A percentile compares a stretch with the other conserved stretches of the same genome.
Evolutionary conservation across 1,140 invertebrate genomes (phyloP).

Genomic region (Ips typographus): DNA sequence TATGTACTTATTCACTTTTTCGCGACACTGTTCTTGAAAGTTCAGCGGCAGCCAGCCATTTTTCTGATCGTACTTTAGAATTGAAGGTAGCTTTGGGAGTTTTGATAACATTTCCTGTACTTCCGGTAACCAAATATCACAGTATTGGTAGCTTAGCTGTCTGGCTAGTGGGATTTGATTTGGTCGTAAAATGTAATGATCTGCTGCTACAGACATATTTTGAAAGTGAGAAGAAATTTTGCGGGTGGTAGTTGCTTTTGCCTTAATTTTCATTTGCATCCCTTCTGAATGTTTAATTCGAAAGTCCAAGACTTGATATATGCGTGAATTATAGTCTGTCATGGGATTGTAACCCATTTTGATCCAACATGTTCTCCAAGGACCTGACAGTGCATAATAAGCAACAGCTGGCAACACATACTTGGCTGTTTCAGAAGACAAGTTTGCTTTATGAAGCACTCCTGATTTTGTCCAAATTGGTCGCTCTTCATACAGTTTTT

Average conservation of each 20-base stretch:
- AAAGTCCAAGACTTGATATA: conserved; percentile 87
- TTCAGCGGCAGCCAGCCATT: conserved; percentile 74
- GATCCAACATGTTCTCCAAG: conserved; percentile 86
- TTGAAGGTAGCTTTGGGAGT: conserved; percentile 64
- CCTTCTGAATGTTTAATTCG: conserved; percentile 68
- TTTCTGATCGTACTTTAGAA: conserved; percentile 67
- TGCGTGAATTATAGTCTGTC: conserved; percentile 72
- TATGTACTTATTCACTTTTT: conserved; percentile 66
- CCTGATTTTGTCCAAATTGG: conserved; percentile 85
- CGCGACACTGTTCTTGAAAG: conserved; percentile 66
- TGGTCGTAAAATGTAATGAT: conserved; percentile 64
- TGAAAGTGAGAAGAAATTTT: conserved; percentile 29
- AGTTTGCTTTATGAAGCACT: conserved; percentile 65
- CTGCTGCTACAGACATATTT: not conserved
- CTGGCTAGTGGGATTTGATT: conserved; percentile 70
- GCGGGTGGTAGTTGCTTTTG: conserved; percentile 59
- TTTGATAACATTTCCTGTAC: conserved; percentile 76
- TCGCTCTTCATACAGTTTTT: conserved; percentile 68
- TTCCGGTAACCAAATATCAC: conserved; percentile 81
- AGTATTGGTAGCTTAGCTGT: conserved; percentile 80
- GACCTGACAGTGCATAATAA: conserved; percentile 83
- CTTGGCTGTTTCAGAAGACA: conserved; percentile 68
- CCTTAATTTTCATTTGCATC: conserved; percentile 57
- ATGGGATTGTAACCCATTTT: conserved; percentile 85
- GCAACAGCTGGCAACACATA: conserved; percentile 78